phyloP scores from a whole-genome alignment of 2,797 vertebrate species.

The Sciurus carolinensis region DNA sequence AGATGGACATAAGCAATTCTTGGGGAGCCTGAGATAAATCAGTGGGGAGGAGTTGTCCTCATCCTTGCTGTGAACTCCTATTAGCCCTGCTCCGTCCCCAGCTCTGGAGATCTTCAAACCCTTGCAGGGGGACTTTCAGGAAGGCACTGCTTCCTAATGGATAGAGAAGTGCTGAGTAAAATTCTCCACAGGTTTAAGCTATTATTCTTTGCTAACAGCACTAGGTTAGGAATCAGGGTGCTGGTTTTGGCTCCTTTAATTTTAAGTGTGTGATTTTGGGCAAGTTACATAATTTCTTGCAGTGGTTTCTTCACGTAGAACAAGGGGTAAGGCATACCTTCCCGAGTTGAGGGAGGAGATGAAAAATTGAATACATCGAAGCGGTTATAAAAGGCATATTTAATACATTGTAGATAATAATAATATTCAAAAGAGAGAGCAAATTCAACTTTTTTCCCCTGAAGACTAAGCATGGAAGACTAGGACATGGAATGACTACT shows the following conservation, averaged over 20 bases:
- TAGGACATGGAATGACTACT: slow-evolving; percentile 3
- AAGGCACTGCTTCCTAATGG: neutral
- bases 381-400: neutral
- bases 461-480: neutral
- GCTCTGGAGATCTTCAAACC: neutral
- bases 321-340: neutral
- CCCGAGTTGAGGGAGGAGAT: slow-evolving; percentile 19
- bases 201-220: neutral
- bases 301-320: neutral
- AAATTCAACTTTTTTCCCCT: neutral
- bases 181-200: neutral
- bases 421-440: slow-evolving; percentile 42
- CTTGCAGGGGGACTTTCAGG: neutral
- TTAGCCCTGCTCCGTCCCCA: neutral
- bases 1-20: fast-evolving
- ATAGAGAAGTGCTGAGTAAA: neutral
- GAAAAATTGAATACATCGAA: neutral
- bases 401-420: neutral
- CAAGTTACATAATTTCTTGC: neutral
- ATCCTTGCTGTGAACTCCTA: neutral
- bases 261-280: neutral
- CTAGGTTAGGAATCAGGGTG: neutral
- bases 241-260: neutral
- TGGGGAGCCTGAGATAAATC: neutral
- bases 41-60: neutral